Base-by-base conservation (phyloP, 2,113 vertebrate species). In the Seriola dumerili region DNA sequence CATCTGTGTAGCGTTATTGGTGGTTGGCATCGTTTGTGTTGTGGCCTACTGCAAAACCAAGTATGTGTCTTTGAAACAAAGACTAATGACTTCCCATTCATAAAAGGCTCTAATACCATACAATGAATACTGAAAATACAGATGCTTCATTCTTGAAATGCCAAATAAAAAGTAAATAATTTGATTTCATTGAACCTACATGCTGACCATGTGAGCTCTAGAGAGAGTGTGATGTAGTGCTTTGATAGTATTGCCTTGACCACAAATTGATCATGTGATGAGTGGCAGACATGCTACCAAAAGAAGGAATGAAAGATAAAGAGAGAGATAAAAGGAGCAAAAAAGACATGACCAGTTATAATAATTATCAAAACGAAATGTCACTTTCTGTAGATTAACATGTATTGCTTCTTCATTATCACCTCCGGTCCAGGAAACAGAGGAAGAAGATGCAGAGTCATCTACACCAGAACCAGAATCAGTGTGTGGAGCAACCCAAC, bases 31-130 rank as follows among this genome's bases (percentile, higher is more conserved):
- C 88, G 97, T 99, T 88, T 99, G 98, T 77, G 98, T 99, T 90
- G 97, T 99, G 83, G 98, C 98, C 91, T 99, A 99, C 95, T 99
- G 98, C 96, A 99, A 99, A 96, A 99, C 98, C 94, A 99, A 99
- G 98, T 99, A 95, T 95, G 97, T 96, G 72, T 81, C 54, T 84
- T 48, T 66, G 14, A 78, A 19, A 59, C 36, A 65, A 34, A 48
- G 10, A 82, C 62, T 19, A 68, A 48, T 48, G 1, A 48, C 11
- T 76, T 36, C 10, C 23, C 2, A 1, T 76, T 64, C 46, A 72
- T 48, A 7, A 88, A 81, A 65, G 46, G 17, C 46, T 63, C 19
- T 19, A 75, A 85, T 29, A 29, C 29, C 29, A 29, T 29, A 29
- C 5, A 14, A 44, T 23, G 1, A 25, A n/a, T 38, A 21, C 16